Evolutionary conservation across 2,113 vertebrate species (phyloP), one percentile per base, ranked within the genome.

Genomic region (Hassar affinis): DNA sequence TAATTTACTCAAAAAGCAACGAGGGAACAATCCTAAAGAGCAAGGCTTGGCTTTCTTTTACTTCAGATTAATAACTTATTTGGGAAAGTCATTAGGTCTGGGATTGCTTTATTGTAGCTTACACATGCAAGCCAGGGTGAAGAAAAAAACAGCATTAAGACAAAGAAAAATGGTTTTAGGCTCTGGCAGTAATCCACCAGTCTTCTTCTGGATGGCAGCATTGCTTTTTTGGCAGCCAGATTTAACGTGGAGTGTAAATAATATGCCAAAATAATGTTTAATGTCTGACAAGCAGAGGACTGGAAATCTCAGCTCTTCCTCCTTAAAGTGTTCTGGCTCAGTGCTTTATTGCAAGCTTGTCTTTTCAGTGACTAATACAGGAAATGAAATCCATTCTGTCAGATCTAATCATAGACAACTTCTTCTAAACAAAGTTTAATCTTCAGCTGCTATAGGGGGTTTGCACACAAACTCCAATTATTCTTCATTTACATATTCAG

Each of bases 241-340:
- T 88, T 78, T 42, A 76, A 64, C 18, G 38, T 45, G 52, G 80
- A 83, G 78, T 84, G 84, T 87, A 89, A 90, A 86, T 86, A 87
- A 88, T 79, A 80, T 81, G 81, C 81, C 83, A 86, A 81, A 85
- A 71, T 64, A 83, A 86, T 75, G 27, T 59, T 75, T 47, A 57
- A 81, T 78, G 69, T 76, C 74, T 79, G 83, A 84, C 76, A 83
- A 54, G 72, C 78, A 66, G 56, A 87, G 78, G 20, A 64, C 30
- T 69, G 76, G 76, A 45, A 54, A 20, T 75, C 59, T 59, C 20
- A 62, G 35, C 59, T 74, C 81, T 83, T 64, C 82, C 83, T 69
- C 78, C 77, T 83, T 68, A 56, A 59, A 87, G 57, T 85, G 77
- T 84, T 88, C 57, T 76, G 64, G n/a, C 81, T 71, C 18, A 68